Conservation (phyloP, 2,113 vertebrate species). For the Ammodytes dubius region DNA sequence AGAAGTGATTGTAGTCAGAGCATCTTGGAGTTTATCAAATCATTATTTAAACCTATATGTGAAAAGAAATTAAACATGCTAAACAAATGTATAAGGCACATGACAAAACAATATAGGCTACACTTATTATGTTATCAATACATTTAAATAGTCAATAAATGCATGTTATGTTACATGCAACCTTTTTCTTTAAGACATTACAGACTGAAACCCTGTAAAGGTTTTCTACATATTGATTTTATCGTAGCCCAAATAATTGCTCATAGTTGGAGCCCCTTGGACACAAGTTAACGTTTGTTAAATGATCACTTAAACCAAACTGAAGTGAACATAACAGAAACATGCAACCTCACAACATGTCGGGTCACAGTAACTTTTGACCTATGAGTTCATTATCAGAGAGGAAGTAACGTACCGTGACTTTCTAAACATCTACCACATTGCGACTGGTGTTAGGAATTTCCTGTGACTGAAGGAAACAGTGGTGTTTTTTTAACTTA, state of each 20-base stretch:
- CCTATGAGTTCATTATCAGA: neutral
- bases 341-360: no score
- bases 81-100: no score
- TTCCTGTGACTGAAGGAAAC: constrained; percentile 13
- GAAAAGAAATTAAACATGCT: no score
- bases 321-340: no score
- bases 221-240: neutral
- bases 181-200: neutral
- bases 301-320: neutral
- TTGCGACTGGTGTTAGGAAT: neutral
- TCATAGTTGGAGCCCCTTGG: neutral
- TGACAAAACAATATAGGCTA: no score
- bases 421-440: neutral
- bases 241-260: neutral
- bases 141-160: neutral
- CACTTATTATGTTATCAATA: neutral
- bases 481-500: neutral
- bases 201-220: neutral
- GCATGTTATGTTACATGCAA: neutral
- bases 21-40: no score
- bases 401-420: neutral
- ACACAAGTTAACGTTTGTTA: neutral
- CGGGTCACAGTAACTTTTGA: no score
- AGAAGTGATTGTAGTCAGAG: no score
- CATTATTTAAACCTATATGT: no score